Base-by-base conservation (phyloP, 1,140 invertebrate genomes). In the Lutraria rhynchaena region DNA sequence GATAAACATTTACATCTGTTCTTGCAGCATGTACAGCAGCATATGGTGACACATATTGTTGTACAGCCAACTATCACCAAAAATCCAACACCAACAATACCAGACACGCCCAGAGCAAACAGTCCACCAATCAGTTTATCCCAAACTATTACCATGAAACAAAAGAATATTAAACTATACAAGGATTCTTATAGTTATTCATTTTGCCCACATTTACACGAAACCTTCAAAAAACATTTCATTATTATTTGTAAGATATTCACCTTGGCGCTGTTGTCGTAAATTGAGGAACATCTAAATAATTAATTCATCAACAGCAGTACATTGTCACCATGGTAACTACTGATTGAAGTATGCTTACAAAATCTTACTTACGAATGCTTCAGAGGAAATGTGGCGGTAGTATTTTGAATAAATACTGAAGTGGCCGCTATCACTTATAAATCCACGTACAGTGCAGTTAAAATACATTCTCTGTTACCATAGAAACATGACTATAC, bases 1-100 rank as follows among this genome's bases (percentile, higher is more conserved):
- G n/a, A 67, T 2, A 55, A 7, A 24, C 76, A 55, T 13, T 35
- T 35, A 35, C 65, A 70, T 41, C 33, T 31, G 31, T 69, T 80
- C 53, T 57, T 65, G 22, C 76, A 80, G 65, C 76, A 80, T 24
- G 76, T 80, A 31, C 76, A 80, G 5, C 17, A 22, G 49, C 76
- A 80, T 15, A 80, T 29, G 1, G 46, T 57, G 9, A 80, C 65
- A 31, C 76, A 69, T 24, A 80, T 41, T 9, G 63, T 65, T 24
- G 76, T 80, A 41, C 76, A 80, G 4, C 65, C 61, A n/a, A 80
- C 0, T 9, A 80, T 41, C 9, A 37, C 15, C 7, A 69, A 24
- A 22, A 67, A 69, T 1, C 9, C 19, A 2, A 80, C 27, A 49
- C 76, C 76, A 41, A 80, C 65, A 1, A 80, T 55, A 31, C 63